Evolutionary conservation across 1,140 invertebrate species (phyloP), one percentile per base, ranked within the genome.

Genomic region (Zaprionus gabonicus): DNA sequence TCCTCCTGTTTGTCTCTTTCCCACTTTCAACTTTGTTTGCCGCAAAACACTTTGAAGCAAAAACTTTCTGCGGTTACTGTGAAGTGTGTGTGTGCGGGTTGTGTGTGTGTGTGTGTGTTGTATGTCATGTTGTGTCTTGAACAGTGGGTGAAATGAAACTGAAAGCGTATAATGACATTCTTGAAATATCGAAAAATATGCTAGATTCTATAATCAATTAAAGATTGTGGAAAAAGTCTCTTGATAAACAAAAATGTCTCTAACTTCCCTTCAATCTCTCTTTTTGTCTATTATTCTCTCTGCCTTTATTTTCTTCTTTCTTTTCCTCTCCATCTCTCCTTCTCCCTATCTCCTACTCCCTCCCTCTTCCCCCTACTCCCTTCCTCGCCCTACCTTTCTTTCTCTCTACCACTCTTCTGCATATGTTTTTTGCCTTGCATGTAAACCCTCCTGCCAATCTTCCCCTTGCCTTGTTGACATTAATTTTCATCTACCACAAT

Each of bases 41-140:
- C 82, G 34, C 82, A 88, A 83, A 88, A 82, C 84, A 88, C 84
- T 87, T 88, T 80, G 74, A 55, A 53, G 70, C 79, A 60, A 57
- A 87, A 87, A 88, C 60, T 87, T 84, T 51, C 46, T 80, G 77
- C 38, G 68, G 68, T 25, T 70, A 25, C 25, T 62, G 46, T 56
- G 59, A 34, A 65, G 71, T 75, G 27, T 46, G 38, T 44, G 10
- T 2, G 3, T 17, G 12, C 34, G 5, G 5, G 15, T 17, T 46
- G 25, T 28, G 60, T 49, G 44, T 34, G 12, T 31, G 27, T 13
- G 38, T 44, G 41, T 46, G 41, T 46, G 41, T 46, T 9, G 15
- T 46, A 17, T 46, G 41, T 46, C 7, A 3, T 20, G 41, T 17
- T 6, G 41, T 17, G n/a, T 46, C 2, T 46, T 46, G 1, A 46